Evolutionary conservation across 37 sponge, comb jelly and placozoan species (phyloP), one percentile per base, ranked within the genome.

Genomic region (Crambe crambe): DNA sequence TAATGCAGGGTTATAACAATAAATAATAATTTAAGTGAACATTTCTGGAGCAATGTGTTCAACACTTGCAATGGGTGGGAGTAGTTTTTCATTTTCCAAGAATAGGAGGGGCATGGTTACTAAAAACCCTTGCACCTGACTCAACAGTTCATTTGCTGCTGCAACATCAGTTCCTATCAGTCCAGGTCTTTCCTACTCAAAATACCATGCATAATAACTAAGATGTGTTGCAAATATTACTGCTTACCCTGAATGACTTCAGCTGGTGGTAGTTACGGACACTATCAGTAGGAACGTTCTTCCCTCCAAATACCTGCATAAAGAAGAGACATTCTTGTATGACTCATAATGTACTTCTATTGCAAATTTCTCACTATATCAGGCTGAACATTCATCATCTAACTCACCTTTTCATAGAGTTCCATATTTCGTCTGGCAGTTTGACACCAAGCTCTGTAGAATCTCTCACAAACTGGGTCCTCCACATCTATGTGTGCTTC

Each of bases 41-140:
- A 65, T 5, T 30, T 70, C 42, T 0, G 80, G 80, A 4, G 80
- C 80, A 26, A 80, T 21, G 30, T 26, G 22, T 23, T 68, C 60
- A 18, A 37, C 70, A 18, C 26, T 43, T 36, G 42, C 71, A 58
- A 80, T 58, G 31, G 62, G 43, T 21, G 83, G 83, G 6, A 58
- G 44, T 1, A 75, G 27, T 51, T 82, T 56, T 68, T 84, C 77
- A 42, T 84, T 81, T 47, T 74, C 81, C 29, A 89, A 71, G 68
- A 89, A 89, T 4, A 54, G 43, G 30, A 73, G 68, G 29, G 90
- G 90, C 64, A 89, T 68, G 20, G 71, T 58, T 1, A 89, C 90
- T 37, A 84, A 29, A 12, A n/a, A 23, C 0, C 90, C 90, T 61
- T 84, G 90, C 3, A 85, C 40, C 59, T 39, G 22, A 4, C 23